Base-by-base conservation (phyloP, 2,888 invertebrate genomes). In the Apodemia zela region DNA sequence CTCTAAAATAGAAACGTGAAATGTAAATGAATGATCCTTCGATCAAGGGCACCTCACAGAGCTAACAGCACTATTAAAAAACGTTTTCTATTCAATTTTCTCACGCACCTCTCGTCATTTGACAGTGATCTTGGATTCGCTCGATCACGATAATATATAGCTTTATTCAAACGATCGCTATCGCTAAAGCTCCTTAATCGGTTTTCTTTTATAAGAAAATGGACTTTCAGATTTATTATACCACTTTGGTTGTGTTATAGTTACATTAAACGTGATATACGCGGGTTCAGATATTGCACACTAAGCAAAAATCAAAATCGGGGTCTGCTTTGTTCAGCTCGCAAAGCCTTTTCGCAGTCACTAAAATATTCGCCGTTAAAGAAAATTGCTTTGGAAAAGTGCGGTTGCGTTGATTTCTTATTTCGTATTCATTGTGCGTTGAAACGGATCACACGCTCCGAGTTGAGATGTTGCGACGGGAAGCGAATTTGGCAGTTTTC, bases 61-160 rank as follows among this genome's bases (percentile, higher is more conserved):
- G 76, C 81, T 15, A 29, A 25, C 3, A 15, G 29, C 57, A 29
- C 57, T 57, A 83, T 82, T 82, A 83, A 78, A 76, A 79, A 83
- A 84, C 81, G 79, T 85, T 87, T 86, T 77, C 79, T 77, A 85
- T 89, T 87, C 85, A 86, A 89, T 89, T 87, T 85, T 80, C 83
- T 82, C 78, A 89, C 89, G 88, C 89, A 83, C 84, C 82, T 84
- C 78, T 80, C 84, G 87, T 85, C 87, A 89, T 83, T 80, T 86
- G 82, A 80, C 83, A 81, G 78, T 82, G 89, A 89, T 90, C 87
- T 87, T 82, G 78, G 83, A 86, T 82, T 81, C 85, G 82, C 73
- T 89, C 88, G 87, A 89, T 90, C 89, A 89, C 89, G 90, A 90
- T 87, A 91, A 91, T 90, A 89, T 91, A 90, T 89, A 84, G 90